Conservation (phyloP, 1,140 invertebrate genomes). For the Musca vetustissima region DNA sequence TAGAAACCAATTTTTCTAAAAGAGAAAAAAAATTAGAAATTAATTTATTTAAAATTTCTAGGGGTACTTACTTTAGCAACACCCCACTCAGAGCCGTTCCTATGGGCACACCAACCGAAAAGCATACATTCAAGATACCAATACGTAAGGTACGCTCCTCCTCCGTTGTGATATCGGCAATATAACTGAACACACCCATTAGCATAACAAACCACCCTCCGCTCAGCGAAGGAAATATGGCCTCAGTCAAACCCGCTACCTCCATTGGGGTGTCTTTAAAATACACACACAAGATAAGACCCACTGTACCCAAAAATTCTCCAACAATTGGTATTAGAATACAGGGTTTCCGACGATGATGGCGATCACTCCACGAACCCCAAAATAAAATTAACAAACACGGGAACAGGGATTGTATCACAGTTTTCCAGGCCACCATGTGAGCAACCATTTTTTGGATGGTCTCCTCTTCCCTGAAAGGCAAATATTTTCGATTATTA, state of each 20-base stretch:
- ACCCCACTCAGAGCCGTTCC: constrained; percentile 76
- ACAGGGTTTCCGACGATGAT: constrained; percentile 77
- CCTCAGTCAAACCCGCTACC: constrained; percentile 72
- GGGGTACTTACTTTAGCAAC: constrained; percentile 58
- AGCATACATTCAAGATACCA: constrained; percentile 80
- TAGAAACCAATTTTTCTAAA: constrained; percentile 75
- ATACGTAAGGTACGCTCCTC: constrained; percentile 80
- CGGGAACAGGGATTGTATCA: constrained; percentile 73
- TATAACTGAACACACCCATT: constrained; percentile 88
- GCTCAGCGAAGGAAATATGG: constrained; percentile 75
- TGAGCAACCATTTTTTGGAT: constrained; percentile 76
- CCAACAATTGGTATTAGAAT: constrained; percentile 82
- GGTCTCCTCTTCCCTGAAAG: constrained; percentile 64
- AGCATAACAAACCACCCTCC: constrained; percentile 83
- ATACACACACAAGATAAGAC: constrained; percentile 77
- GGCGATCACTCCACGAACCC: constrained; percentile 74
- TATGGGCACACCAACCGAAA: constrained; percentile 77
- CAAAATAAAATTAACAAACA: constrained; percentile 76
- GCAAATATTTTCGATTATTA: neutral
- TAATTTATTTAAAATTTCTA: neutral
- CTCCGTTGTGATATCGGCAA: constrained; percentile 80
- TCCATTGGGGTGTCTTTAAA: constrained; percentile 78
- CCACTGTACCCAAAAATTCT: constrained; percentile 74
- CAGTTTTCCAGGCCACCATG: constrained; percentile 79
- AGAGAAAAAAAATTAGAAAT: constrained; percentile 7